phyloP scores from a whole-genome alignment of 2,113 vertebrate genomes.

The Columbina picui region DNA sequence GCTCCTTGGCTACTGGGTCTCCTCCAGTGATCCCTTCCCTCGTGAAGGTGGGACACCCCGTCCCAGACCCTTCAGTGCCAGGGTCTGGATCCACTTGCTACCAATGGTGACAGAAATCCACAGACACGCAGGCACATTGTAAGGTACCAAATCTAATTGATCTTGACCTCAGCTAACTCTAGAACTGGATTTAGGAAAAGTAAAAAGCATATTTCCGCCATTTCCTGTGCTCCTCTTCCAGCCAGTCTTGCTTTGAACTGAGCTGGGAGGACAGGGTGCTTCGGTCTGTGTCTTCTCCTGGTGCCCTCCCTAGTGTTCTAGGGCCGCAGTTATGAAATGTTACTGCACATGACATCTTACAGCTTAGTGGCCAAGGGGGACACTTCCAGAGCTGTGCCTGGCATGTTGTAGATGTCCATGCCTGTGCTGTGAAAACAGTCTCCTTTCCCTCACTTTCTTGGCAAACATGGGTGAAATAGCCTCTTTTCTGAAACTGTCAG shows the following conservation, averaged over 20 bases:
- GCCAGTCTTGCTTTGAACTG: background rate
- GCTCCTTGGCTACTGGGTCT: background rate
- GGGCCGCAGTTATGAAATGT: background rate
- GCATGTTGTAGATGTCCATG: background rate
- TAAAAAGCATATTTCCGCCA: background rate
- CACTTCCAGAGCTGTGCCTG: background rate
- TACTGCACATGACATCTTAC: fast-evolving
- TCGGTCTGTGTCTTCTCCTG: background rate
- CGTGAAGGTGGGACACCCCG: fast-evolving
- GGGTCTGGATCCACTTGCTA: background rate
- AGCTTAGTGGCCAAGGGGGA: background rate
- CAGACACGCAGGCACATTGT: fast-evolving
- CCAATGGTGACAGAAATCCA: background rate
- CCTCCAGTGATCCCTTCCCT: background rate
- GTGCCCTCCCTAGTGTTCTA: background rate
- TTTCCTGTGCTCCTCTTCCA: background rate
- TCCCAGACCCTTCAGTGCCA: background rate
- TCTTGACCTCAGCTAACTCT: background rate
- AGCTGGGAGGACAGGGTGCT: background rate
- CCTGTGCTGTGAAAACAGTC: background rate
- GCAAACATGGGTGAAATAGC: background rate
- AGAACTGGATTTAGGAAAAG: background rate
- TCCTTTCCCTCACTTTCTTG: background rate
- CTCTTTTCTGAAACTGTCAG: background rate
- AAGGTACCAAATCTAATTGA: background rate